phyloP scores from a whole-genome alignment of 2,113 vertebrate genomes.

The Phocoena sinus region DNA sequence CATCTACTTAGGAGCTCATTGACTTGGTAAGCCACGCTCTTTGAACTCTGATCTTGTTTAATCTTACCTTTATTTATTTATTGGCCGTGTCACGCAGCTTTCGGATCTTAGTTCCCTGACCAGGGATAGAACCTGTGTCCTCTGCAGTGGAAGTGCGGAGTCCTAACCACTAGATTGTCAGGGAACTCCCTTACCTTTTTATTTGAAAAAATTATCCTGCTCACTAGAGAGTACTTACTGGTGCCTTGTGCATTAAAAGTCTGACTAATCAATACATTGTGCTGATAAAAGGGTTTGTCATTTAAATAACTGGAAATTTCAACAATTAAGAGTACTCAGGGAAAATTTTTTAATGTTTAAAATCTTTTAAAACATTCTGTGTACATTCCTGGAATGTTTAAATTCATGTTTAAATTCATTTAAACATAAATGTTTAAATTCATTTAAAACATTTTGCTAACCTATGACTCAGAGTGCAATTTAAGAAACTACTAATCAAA shows the following conservation, averaged over 20 bases:
- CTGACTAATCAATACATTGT: background rate
- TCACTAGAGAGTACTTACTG: background rate
- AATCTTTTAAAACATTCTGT: background rate
- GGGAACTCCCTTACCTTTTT: background rate
- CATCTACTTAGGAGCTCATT: background rate
- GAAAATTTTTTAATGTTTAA: background rate
- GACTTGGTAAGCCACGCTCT: background rate
- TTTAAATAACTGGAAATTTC: constrained; percentile 10
- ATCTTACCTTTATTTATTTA: background rate
- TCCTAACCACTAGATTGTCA: no score
- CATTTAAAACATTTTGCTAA: background rate
- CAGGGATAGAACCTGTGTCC: background rate
- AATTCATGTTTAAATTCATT: background rate
- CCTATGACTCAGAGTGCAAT: background rate
- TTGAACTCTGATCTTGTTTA: background rate
- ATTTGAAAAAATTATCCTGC: background rate
- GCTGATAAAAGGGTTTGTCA: background rate
- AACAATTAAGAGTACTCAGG: background rate
- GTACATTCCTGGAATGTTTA: background rate
- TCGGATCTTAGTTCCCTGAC: background rate
- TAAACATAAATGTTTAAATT: background rate
- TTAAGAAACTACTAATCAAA: background rate
- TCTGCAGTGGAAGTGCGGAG: background rate
- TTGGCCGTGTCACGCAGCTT: background rate
- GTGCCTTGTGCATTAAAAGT: background rate